A percentile compares a stretch with the other conserved stretches of the same genome.
These are phyloP conservation scores for Physella acuta DNA, from an alignment of 1,140 invertebrate genomes.

Conservation along the genomic window DNA sequence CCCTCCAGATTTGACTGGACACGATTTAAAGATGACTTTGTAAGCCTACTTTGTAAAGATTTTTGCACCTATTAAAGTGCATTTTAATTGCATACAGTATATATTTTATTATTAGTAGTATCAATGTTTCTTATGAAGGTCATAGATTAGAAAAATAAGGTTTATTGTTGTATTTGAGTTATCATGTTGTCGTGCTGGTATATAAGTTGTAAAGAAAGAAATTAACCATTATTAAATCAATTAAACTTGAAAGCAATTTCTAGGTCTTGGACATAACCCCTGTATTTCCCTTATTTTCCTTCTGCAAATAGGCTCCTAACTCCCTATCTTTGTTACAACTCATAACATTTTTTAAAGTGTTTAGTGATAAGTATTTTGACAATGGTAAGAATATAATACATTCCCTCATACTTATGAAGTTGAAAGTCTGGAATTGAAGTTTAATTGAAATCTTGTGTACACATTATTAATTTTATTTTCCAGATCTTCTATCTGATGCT, in stretches of 20 bases:
- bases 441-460: conserved; percentile 1
- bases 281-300: too few species aligned
- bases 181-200: neutral
- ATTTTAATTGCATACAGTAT: neutral
- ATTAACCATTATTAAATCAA: too few species aligned
- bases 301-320: neutral
- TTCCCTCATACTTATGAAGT: neutral
- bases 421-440: neutral
- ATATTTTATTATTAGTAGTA: neutral
- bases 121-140: neutral
- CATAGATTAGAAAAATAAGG: neutral
- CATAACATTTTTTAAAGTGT: neutral
- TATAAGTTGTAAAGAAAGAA: neutral
- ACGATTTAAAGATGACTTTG: conserved; percentile 28
- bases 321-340: neutral
- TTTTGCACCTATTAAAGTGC: neutral
- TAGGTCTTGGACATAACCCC: too few species aligned
- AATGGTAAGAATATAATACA: neutral
- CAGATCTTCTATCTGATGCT: conserved; percentile 77
- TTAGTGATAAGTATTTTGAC: neutral
- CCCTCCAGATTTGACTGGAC: conserved; percentile 30
- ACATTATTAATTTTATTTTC: conserved; percentile 18
- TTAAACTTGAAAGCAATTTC: too few species aligned
- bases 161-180: neutral
- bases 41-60: conserved; percentile 11